phyloP scores from a whole-genome alignment of 2,888 invertebrate species.

The Rhagium mordax region DNA sequence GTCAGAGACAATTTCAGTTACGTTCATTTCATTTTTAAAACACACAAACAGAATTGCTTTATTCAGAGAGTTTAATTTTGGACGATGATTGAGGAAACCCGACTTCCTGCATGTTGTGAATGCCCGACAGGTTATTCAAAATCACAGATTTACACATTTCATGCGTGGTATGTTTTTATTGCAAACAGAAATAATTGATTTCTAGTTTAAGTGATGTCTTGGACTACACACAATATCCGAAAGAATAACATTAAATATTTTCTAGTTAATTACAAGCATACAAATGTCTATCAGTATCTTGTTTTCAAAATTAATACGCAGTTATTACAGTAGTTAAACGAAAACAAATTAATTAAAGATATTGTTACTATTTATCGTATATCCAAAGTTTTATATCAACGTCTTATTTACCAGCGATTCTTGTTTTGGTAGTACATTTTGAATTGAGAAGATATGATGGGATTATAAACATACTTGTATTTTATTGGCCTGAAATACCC shows the following conservation, averaged over 20 bases:
- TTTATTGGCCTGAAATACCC: no score
- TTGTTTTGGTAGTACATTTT: no score
- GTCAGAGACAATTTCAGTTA: slow-evolving; percentile 21
- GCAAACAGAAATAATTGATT: slow-evolving; percentile 1
- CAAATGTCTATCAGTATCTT: no score
- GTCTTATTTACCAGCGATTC: no score
- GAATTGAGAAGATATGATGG: no score
- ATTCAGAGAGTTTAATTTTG: not conserved
- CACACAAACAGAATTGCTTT: not conserved
- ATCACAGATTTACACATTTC: not conserved
- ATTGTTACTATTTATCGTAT: not conserved
- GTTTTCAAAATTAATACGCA: no score
- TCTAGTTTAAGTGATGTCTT: not conserved
- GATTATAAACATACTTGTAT: no score
- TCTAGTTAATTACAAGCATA: not conserved
- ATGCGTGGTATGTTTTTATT: slow-evolving; percentile 2
- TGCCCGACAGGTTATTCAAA: not conserved
- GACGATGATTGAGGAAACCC: not conserved
- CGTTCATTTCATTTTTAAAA: slow-evolving; percentile 2
- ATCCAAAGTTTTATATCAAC: not conserved
- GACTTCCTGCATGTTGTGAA: not conserved
- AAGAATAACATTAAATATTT: not conserved
- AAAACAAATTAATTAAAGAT: not conserved
- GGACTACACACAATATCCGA: not conserved
- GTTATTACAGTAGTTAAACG: no score